Percentiles rank a stretch among this genome's conserved stretches.
phyloP scores from a whole-genome alignment of 2,797 vertebrate genomes.

The Vespertilio murinus region DNA sequence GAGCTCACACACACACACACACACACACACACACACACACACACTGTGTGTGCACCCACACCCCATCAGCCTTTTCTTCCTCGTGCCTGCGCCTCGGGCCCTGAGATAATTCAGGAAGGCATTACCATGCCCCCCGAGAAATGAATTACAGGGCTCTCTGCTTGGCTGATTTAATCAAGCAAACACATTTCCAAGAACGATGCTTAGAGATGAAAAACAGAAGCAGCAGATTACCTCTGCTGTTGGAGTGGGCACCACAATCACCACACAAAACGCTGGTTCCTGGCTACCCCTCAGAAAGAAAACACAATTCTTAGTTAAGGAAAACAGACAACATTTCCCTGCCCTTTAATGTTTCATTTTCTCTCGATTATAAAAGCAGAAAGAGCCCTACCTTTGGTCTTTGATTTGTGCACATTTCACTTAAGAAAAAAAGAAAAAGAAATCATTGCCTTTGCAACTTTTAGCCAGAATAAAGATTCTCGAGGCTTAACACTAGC shows the following conservation, averaged over 20 bases:
- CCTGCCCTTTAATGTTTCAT: not conserved
- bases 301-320: not conserved
- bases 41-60: not conserved
- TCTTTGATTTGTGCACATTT: not conserved
- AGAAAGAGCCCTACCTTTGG: not conserved
- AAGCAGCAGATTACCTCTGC: not conserved
- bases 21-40: not conserved
- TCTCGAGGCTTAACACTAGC: not conserved
- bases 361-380: not conserved
- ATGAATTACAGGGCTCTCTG: conserved; percentile 5
- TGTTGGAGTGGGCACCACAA: not conserved
- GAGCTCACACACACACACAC: not conserved
- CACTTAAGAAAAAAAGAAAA: conserved; percentile 38
- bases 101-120: not conserved
- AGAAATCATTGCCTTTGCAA: not conserved
- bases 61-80: not conserved
- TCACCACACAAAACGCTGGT: not conserved
- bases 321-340: not conserved
- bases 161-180: not conserved
- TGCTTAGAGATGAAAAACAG: conserved; percentile 36
- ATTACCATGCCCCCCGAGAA: not conserved
- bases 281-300: not conserved
- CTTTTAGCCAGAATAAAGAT: not conserved
- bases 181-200: conserved; percentile 49
- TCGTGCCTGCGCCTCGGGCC: not conserved